phyloP scores from a whole-genome alignment of 1,140 invertebrate genomes.

The Uloborus diversus region DNA sequence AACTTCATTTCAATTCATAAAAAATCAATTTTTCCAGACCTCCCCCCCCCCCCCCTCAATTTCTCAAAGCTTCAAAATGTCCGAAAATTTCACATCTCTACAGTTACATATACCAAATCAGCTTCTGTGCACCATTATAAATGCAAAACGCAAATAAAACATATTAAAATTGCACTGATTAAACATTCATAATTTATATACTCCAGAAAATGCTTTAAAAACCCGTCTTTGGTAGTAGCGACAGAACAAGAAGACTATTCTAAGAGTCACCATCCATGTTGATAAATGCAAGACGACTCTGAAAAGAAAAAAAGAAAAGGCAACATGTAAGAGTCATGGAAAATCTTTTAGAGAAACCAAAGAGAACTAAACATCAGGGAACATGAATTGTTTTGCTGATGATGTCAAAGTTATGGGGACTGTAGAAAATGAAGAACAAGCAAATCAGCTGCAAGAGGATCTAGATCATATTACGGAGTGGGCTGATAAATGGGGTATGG shows the following conservation, averaged over 20 bases:
- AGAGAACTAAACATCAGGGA: neutral
- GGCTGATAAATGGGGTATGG: no score
- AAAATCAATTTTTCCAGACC: no score
- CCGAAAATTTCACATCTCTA: no score
- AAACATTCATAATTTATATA: neutral
- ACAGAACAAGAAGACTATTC: no score
- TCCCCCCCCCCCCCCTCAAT: no score
- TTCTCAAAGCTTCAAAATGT: no score
- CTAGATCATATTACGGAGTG: no score
- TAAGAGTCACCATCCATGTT: slow-evolving; percentile 13
- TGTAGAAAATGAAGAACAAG: neutral
- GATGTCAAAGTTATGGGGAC: neutral
- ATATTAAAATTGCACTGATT: neutral
- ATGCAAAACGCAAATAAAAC: neutral
- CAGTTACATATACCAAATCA: no score
- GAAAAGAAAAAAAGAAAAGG: neutral
- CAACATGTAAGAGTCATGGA: neutral
- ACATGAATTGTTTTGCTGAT: neutral
- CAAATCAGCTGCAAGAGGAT: neutral
- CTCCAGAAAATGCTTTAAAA: neutral
- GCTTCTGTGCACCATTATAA: neutral
- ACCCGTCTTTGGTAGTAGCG: neutral
- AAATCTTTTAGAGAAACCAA: neutral
- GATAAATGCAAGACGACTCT: slow-evolving; percentile 39
- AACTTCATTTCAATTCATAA: no score